A percentile compares a stretch with the other conserved stretches of the same genome.
These are phyloP conservation scores for Lethrus apterus DNA, from an alignment of 1,140 invertebrate species.

Conservation along the genomic window DNA sequence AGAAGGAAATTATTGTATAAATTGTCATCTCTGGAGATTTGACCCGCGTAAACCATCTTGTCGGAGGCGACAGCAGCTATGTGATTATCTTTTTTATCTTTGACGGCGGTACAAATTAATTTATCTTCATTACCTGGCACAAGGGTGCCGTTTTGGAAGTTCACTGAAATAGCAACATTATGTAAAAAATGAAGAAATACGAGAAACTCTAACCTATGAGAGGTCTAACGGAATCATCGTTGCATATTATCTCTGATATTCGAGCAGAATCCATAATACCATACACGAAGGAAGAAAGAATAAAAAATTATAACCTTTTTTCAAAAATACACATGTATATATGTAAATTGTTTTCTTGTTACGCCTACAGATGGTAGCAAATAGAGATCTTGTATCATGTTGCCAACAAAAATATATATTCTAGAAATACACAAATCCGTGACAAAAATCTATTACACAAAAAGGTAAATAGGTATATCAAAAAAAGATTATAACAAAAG, in stretches of 20 bases:
- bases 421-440: too few relatives aligned
- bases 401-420: too few relatives aligned
- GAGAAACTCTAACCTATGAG: background rate
- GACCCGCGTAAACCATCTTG: constrained; percentile 27
- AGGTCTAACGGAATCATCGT: background rate
- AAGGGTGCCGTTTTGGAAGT: constrained; percentile 31
- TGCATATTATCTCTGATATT: background rate
- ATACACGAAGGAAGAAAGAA: constrained; percentile 29
- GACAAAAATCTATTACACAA: too few relatives aligned
- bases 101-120: constrained; percentile 21
- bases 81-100: constrained; percentile 20
- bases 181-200: background rate
- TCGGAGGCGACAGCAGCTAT: constrained; percentile 22
- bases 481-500: too few relatives aligned
- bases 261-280: constrained; percentile 25
- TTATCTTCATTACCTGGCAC: constrained; percentile 18
- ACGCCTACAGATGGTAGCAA: too few relatives aligned
- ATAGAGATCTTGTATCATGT: too few relatives aligned
- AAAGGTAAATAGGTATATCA: too few relatives aligned
- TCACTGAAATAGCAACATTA: constrained; percentile 18
- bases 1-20: constrained; percentile 29
- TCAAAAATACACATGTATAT: too few relatives aligned
- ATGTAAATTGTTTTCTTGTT: too few relatives aligned
- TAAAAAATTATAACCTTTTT: too few relatives aligned
- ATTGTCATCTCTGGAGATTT: constrained; percentile 20